These are phyloP conservation scores for Caenorhabditis angaria DNA, from an alignment of 2,888 invertebrate species.

Conservation along the genomic window DNA sequence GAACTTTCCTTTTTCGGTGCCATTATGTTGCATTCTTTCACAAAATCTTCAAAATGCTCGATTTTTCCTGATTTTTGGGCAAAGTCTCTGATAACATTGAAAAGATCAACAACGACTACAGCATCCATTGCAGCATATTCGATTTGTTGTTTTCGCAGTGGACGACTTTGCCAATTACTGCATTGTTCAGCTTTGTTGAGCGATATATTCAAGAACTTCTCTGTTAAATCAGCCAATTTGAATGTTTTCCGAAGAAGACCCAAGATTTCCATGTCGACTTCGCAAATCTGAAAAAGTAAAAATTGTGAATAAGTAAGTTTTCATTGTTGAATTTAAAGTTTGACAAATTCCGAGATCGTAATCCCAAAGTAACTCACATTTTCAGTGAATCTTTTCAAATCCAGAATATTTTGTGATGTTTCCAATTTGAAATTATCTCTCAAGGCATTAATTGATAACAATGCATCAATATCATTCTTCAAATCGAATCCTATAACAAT, in stretches of 20 bases:
- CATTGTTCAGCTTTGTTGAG: slow-evolving; percentile 52
- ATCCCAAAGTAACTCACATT: slow-evolving; percentile 42
- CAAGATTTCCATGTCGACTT: slow-evolving; percentile 36
- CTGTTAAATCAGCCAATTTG: slow-evolving; percentile 43
- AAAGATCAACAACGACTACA: slow-evolving; percentile 43
- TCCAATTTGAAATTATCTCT: not conserved
- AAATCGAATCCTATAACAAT: slow-evolving; percentile 45
- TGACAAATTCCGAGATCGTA: slow-evolving; percentile 44
- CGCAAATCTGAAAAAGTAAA: slow-evolving; percentile 23
- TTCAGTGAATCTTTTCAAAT: slow-evolving; percentile 5
- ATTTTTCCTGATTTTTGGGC: not conserved
- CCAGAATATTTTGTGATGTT: not conserved
- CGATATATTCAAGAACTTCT: slow-evolving; percentile 13
- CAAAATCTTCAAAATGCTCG: not conserved
- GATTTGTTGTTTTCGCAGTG: slow-evolving; percentile 43
- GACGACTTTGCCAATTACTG: slow-evolving; percentile 48
- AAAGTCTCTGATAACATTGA: slow-evolving; percentile 20
- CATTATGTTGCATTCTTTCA: slow-evolving; percentile 20
- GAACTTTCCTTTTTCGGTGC: slow-evolving; percentile 31
- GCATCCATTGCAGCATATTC: slow-evolving; percentile 53
- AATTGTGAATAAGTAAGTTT: too few relatives aligned
- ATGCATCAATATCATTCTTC: slow-evolving; percentile 43
- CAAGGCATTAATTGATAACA: slow-evolving; percentile 26
- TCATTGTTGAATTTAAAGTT: slow-evolving; percentile 20
- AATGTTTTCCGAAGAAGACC: slow-evolving; percentile 36